These are phyloP conservation scores for Cardinalis cardinalis DNA, from an alignment of 2,113 vertebrate species.

Conservation along the genomic window DNA sequence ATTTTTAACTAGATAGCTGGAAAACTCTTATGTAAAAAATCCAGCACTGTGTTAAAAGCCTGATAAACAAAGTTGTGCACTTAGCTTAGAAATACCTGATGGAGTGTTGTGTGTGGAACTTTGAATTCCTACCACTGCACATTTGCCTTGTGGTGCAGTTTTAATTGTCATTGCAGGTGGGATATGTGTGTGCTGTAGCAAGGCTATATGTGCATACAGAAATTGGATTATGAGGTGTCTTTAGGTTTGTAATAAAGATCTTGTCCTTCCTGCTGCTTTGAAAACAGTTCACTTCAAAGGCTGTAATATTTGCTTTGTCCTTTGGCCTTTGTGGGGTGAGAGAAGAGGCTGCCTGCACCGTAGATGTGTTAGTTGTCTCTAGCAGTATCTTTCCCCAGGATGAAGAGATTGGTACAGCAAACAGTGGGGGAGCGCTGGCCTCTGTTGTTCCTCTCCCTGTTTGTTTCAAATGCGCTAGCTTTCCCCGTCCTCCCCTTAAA, in stretches of 20 bases:
- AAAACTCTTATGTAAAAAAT: background rate
- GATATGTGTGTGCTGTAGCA: background rate
- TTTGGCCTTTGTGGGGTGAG: background rate
- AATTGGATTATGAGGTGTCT: background rate
- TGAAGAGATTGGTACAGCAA: constrained; percentile 6
- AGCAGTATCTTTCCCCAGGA: background rate
- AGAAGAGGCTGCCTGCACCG: background rate
- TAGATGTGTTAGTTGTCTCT: background rate
- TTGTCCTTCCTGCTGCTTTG: background rate
- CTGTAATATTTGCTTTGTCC: constrained; percentile 13
- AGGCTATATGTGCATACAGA: background rate
- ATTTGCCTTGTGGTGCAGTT: background rate
- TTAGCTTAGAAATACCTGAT: background rate
- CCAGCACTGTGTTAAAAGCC: background rate
- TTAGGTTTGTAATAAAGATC: background rate
- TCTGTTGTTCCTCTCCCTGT: background rate
- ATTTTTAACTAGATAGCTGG: background rate
- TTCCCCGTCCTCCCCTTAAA: background rate
- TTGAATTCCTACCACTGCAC: background rate
- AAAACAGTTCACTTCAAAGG: constrained; percentile 32
- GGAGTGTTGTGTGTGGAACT: background rate
- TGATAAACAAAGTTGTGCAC: background rate
- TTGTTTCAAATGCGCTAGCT: background rate
- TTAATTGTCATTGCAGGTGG: background rate
- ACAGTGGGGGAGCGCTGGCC: constrained; percentile 18